Base-by-base conservation (phyloP, 2,797 vertebrate species). In the Poecilia wingei region DNA sequence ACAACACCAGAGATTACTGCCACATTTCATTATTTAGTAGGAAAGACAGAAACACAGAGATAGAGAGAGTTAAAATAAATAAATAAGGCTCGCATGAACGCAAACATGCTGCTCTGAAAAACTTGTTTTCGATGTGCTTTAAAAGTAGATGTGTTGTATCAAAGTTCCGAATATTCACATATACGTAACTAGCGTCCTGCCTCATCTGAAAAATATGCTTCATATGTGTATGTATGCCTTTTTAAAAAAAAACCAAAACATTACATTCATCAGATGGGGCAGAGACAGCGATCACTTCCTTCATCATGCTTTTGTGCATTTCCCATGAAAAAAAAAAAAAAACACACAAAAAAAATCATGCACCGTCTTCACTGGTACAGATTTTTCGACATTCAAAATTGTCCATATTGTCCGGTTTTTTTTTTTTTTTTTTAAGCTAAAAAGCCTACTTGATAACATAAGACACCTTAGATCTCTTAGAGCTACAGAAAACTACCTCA, bases 281-380 rank as follows among this genome's bases (percentile, higher is more conserved):
- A 88, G 88, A 86, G 87, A 76, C 76, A 85, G 31, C 18, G 43
- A 72, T 90, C 83, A 70, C 80, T 84, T 82, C 80, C 79, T 77
- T 91, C 84, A 89, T 84, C 94, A 95, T 95, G 95, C 93, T 89
- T 91, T 89, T 89, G 81, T 88, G 84, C 81, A 88, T 78, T 82
- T 89, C 81, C 89, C 84, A 85, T 84, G 86, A 4, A 39, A 39
- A 39, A 39, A 87, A 91, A 85, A 93, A 86, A 59, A 86, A 77
- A 59, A 61, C 8, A 92, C 86, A 92, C 83, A 92, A 66, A 49
- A 86, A 78, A 59, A 88, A 79, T 90, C 92, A 92, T 93, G 91
- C 90, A 85, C 78, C 88, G 31, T 64, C 28, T 74, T 83, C 84
- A 87, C 55, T 85, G 81, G 86, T 85, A 84, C 79, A 88, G n/a